Evolutionary conservation across 2,888 invertebrate species (phyloP), one percentile per base, ranked within the genome.

Genomic region (Pardosa pseudoannulata): DNA sequence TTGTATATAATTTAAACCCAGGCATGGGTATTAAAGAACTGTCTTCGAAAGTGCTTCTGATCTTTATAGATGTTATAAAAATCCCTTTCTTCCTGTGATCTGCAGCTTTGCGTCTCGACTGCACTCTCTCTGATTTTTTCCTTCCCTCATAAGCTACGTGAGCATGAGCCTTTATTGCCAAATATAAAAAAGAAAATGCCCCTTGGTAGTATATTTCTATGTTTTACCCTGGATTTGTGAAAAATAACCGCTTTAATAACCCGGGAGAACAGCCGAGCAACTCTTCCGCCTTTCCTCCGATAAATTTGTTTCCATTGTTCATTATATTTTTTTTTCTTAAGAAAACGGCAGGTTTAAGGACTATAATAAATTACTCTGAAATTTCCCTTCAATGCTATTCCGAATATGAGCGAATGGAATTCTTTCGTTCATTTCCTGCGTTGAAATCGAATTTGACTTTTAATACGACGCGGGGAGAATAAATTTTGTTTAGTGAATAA

Each of bases 61-160:
- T 56, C 56, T 56, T 56, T 56, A 56, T 56, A 56, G 56, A 56
- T 56, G 56, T 56, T 56, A 56, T 19, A 56, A 56, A 56, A 56
- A 56, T 19, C 56, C 23, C 23, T 19, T 56, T 19, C 56, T 56
- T 56, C 56, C 23, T 56, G 56, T 56, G n/a, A 56, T 1, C 56
- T 7, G 56, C 6, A 11, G 56, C 56, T 23, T 56, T 56, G 56
- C 56, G 36, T 46, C 1, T 56, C 56, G 2, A 56, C 23, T 23
- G 23, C 1, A 56, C 56, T 56, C 23, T 56, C 9, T 36, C 36
- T 36, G 36, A 36, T 36, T 46, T 46, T 46, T 46, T 23, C 6
- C 23, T 3, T 56, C 23, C 5, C 2, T 56, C 5, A 19, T 23
- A 56, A 56, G 56, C 56, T 56, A 56, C 56, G 56, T 56, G 56